Percentiles rank a stretch among this genome's conserved stretches.
Conservation (phyloP, 2,888 invertebrate genomes). For the Nineta flava region DNA sequence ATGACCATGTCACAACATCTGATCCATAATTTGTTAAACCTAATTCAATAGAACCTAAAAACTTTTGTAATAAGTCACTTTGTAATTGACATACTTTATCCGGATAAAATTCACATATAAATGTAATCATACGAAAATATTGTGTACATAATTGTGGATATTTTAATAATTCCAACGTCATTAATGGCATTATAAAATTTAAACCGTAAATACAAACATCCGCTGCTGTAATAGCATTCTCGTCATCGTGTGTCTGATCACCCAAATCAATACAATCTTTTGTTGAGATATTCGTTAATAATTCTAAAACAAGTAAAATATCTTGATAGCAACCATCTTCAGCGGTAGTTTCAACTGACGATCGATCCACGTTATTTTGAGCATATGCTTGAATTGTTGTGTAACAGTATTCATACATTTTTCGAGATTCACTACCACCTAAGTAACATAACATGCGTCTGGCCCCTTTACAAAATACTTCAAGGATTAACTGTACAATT, state of each 20-base stretch:
- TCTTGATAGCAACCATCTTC: conserved; percentile 65
- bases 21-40: conserved; percentile 42
- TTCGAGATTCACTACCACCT: conserved; percentile 39
- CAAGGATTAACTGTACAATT: conserved; percentile 58
- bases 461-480: conserved; percentile 55
- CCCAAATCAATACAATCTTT: conserved; percentile 28
- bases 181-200: conserved; percentile 53
- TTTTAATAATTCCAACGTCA: conserved; percentile 52
- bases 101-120: conserved; percentile 48
- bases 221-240: conserved; percentile 27
- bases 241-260: conserved; percentile 15
- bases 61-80: conserved; percentile 31
- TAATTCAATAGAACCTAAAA: conserved; percentile 39
- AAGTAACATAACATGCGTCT: conserved; percentile 51
- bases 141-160: conserved; percentile 50
- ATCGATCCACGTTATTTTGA: conserved; percentile 44
- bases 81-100: conserved; percentile 38
- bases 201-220: conserved; percentile 54
- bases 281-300: conserved; percentile 34
- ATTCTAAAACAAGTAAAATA: conserved; percentile 61
- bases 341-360: conserved; percentile 42
- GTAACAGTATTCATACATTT: conserved; percentile 51
- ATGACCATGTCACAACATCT: conserved; percentile 37
- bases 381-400: conserved; percentile 54
- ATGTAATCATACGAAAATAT: conserved; percentile 43